Conservation (phyloP, 1,140 invertebrate genomes). For the Penaeus japonicus region DNA sequence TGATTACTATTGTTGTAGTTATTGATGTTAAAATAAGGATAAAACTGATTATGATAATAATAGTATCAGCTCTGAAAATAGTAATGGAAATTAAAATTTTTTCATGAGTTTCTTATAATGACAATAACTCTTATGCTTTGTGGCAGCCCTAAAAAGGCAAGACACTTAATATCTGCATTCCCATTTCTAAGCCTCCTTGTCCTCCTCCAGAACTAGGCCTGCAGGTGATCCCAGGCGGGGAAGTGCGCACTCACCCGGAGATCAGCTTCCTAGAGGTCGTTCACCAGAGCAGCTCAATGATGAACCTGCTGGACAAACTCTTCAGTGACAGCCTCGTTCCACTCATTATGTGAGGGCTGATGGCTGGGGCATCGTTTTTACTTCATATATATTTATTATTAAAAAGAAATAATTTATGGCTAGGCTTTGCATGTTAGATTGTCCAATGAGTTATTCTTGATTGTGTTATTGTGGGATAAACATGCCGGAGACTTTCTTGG, state of each 20-base stretch:
- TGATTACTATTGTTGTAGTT: no score
- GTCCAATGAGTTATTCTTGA: no score
- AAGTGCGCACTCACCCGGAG: constrained; percentile 81
- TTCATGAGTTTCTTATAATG: no score
- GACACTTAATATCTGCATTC: not conserved
- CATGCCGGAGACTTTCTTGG: not conserved
- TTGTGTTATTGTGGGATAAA: not conserved
- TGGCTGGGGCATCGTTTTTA: constrained; percentile 51
- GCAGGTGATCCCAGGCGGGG: constrained; percentile 88
- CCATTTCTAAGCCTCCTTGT: not conserved
- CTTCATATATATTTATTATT: not conserved
- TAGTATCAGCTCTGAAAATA: no score
- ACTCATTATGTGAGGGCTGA: constrained; percentile 77
- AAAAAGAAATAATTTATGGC: not conserved
- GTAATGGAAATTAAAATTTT: no score
- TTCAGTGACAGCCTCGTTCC: constrained; percentile 90
- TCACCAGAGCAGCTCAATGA: constrained; percentile 93
- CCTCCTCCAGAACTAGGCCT: constrained; percentile 83
- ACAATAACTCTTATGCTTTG: no score
- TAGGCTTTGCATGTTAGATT: no score
- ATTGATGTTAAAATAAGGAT: no score
- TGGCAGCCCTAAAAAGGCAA: not conserved
- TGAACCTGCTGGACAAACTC: constrained; percentile 94
- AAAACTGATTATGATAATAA: no score
- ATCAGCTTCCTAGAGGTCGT: constrained; percentile 95